Evolutionary conservation across 2,888 invertebrate genomes (phyloP).

Genomic region (Ariolimax columbianus): DNA sequence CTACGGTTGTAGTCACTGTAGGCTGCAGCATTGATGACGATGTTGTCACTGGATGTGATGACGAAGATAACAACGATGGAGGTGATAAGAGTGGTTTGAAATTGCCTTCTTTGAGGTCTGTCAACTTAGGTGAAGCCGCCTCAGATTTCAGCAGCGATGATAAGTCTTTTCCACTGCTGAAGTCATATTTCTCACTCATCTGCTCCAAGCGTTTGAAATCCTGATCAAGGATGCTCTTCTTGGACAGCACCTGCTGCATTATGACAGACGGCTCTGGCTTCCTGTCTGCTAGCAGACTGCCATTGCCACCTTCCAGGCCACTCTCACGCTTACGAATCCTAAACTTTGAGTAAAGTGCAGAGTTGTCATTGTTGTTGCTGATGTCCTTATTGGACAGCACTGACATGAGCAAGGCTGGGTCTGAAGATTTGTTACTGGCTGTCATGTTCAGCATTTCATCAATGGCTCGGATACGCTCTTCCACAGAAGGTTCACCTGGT

Average conservation of each 20-base stretch:
- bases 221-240: constrained; percentile 95
- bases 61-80: neutral
- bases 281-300: constrained; percentile 49
- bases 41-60: constrained; percentile 47
- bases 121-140: neutral
- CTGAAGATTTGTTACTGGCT: constrained; percentile 49
- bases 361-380: constrained; percentile 56
- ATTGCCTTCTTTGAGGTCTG: neutral
- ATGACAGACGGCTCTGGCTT: constrained; percentile 94
- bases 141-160: constrained; percentile 33
- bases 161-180: constrained; percentile 64
- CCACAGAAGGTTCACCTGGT: constrained; percentile 83
- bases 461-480: constrained; percentile 93
- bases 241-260: constrained; percentile 92
- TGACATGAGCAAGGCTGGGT: constrained; percentile 43
- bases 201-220: constrained; percentile 92
- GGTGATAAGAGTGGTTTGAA: constrained; percentile 27
- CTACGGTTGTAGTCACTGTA: constrained; percentile 44
- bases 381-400: constrained; percentile 47
- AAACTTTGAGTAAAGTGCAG: constrained; percentile 73
- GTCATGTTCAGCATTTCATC: constrained; percentile 80
- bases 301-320: constrained; percentile 54
- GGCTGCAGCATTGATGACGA: constrained; percentile 52
- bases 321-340: constrained; percentile 76
- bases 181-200: constrained; percentile 89